phyloP scores from a whole-genome alignment of 2,888 invertebrate species.

The Conops quadrifasciatus region DNA sequence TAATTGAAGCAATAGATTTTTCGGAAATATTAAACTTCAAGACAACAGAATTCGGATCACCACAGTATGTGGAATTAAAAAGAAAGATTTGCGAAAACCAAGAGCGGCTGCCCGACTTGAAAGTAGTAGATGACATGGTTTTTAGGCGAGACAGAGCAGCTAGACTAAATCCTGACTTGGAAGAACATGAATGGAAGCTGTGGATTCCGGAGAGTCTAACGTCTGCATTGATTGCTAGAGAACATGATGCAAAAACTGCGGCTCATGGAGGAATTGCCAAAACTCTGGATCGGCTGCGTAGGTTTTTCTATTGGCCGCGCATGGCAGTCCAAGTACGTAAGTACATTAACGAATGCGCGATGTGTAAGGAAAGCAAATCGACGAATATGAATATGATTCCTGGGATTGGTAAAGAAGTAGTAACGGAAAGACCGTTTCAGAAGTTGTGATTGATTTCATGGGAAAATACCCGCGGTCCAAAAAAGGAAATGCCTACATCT shows the following conservation, averaged over 20 bases:
- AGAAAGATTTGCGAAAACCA: not conserved
- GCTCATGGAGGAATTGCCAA: constrained; percentile 20
- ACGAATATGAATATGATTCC: not conserved
- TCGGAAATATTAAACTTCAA: too few relatives aligned
- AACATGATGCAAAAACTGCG: constrained; percentile 20
- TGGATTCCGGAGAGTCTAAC: constrained; percentile 35
- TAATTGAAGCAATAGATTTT: not conserved
- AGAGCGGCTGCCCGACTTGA: constrained; percentile 15
- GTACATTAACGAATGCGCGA: too few relatives aligned
- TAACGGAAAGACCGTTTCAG: not conserved
- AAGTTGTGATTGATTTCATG: not conserved
- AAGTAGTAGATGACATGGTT: constrained; percentile 9
- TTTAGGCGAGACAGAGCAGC: constrained; percentile 20
- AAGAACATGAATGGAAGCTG: constrained; percentile 31
- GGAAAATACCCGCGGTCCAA: not conserved
- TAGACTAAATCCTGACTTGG: not conserved
- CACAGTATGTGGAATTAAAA: constrained; percentile 4
- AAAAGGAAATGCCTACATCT: constrained; percentile 6
- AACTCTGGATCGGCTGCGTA: constrained; percentile 14
- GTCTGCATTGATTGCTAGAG: constrained; percentile 15
- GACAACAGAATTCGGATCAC: not conserved
- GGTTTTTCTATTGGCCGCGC: too few relatives aligned
- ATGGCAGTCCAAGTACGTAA: too few relatives aligned
- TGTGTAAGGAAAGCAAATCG: not conserved
- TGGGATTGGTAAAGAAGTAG: not conserved